Base-by-base conservation (phyloP, 2,113 vertebrate species). In the Bombycilla garrulus region DNA sequence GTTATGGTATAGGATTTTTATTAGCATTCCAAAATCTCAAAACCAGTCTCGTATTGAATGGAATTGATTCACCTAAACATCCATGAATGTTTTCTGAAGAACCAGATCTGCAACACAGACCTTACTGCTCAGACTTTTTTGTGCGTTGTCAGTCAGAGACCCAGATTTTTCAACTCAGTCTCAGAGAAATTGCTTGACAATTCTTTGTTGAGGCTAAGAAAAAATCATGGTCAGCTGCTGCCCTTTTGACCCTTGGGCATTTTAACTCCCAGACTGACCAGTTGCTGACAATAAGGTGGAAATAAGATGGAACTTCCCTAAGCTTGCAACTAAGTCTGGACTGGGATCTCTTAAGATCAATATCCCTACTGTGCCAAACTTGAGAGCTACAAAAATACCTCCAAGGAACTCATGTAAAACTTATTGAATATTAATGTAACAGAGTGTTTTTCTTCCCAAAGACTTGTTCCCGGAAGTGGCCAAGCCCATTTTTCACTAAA, bases 401-500 rank as follows among this genome's bases (percentile, higher is more conserved):
- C 42, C 33, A 83, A 92, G 51, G 74, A 60, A 17, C 7, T 51
- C 0, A 3, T 80, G 67, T 90, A 87, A 81, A 58, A 83, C 69
- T 47, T 86, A 77, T 2, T 94, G 79, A 71, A 78, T 56, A 71
- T 86, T 83, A 92, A 48, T 6, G 9, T 83, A 88, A 53, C 31
- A 90, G 74, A 70, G 16, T 8, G 1, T 42, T 94, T 90, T 96
- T 81, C 56, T 70, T 71, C 29, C 72, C 20, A 33, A 10, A 29
- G 93, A 60, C 67, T 92, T 90, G 58, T 93, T 88, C 47, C 87
- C 0, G 7, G 67, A 93, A 96, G 56, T 78, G 48, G 15, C 60
- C 64, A 83, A 88, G 53, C 17, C 74, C 31, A 64, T 93, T 93
- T 93, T 94, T 90, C 87, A 71, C 51, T 90, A 89, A 88, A 93